Conservation (phyloP, 2,888 invertebrate species). For the Urechis unicinctus region DNA sequence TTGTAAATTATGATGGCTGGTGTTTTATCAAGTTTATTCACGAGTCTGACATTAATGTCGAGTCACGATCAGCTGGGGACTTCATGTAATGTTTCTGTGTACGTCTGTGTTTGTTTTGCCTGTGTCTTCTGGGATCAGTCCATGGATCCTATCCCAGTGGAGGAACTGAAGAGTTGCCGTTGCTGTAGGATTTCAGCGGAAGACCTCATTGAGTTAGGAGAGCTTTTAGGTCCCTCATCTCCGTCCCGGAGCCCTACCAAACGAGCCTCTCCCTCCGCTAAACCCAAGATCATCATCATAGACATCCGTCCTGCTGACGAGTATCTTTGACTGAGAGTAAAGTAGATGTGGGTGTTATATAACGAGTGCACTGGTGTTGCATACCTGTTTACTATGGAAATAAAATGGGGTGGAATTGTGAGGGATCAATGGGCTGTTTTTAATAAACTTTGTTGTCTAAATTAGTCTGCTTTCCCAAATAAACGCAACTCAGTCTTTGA, state of each 20-base stretch:
- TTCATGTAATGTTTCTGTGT: no score
- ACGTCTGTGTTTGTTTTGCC: no score
- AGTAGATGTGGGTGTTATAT: not conserved
- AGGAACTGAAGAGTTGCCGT: slow-evolving; percentile 66
- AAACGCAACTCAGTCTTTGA: no score
- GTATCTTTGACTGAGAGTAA: slow-evolving; percentile 53
- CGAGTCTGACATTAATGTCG: no score
- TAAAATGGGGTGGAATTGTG: no score
- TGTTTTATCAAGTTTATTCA: no score
- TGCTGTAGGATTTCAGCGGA: slow-evolving; percentile 79
- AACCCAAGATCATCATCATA: slow-evolving; percentile 56
- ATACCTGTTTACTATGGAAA: no score
- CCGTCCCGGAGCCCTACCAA: slow-evolving; percentile 38
- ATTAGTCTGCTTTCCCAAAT: no score
- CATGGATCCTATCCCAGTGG: slow-evolving; percentile 63
- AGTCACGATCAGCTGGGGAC: no score
- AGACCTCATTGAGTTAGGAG: slow-evolving; percentile 71
- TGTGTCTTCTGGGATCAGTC: slow-evolving; percentile 55
- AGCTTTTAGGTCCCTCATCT: slow-evolving; percentile 47
- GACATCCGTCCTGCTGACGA: slow-evolving; percentile 66
- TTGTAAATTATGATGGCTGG: no score
- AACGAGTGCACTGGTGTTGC: not conserved
- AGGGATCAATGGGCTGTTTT: no score
- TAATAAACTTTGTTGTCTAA: no score
- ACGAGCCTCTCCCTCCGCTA: slow-evolving; percentile 34